Base-by-base conservation (phyloP, 2,113 vertebrate genomes). In the Lepus americanus region DNA sequence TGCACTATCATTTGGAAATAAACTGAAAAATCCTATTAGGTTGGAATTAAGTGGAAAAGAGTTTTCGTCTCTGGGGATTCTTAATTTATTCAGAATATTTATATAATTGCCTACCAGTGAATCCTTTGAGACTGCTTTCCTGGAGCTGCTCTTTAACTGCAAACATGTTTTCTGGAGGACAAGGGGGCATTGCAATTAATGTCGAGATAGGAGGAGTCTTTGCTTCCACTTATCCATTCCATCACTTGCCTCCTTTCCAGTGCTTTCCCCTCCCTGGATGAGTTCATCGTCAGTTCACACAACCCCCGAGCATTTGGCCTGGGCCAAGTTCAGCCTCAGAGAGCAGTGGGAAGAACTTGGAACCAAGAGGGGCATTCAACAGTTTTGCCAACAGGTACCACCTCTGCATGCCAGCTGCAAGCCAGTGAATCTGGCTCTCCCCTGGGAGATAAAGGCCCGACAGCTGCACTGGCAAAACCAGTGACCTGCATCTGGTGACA, bases 21-120 rank as follows among this genome's bases (percentile, higher is more conserved):
- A 93, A 92, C 79, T 79, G 83, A 90, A 88, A 98, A 97, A 92
- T 87, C 82, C 69, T 94, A 93, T 92, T 96, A 90, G 69, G 19
- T 92, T 96, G 95, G 94, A 90, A 97, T 96, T 96, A 97, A 97
- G 95, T 84, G 36, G 76, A 92, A 97, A 97, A 94, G 67, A 77
- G 85, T 94, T 77, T 89, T 93, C 64, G 3, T 67, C 53, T 77
- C 88, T 85, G 73, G 77, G 91, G 31, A 61, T 85, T 81, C 95
- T 87, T 95, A 70, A 95, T 96, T 95, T 96, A 89, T 93, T 94
- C 92, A 90, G 80, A 93, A 85, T 92, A 93, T 87, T 78, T 95
- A 86, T 93, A 69, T 93, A 95, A 95, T 94, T 97, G 77, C 73
- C 94, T 90, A 23, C 69, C 70, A 94, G 74, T 85, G 79, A 94